Evolutionary conservation across 1,140 invertebrate genomes (phyloP), one percentile per base, ranked within the genome.

Genomic region (Pteromalus puparum): DNA sequence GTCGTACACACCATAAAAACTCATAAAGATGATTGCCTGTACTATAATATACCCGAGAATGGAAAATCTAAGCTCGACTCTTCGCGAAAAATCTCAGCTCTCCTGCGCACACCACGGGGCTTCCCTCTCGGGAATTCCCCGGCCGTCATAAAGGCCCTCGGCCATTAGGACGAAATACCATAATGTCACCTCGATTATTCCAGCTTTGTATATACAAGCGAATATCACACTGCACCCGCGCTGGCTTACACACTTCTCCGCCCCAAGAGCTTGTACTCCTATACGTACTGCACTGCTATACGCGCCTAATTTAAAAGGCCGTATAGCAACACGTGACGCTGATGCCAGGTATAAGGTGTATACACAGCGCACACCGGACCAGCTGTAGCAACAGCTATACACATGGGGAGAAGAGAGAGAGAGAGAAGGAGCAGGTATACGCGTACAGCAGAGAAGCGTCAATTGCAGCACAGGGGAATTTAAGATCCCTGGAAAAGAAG

Each of bases 401-500:
- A 53, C 1, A 5, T 13, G 1, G 0, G 12, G 48, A 12, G 13
- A 18, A 53, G 48, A 15, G 48, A 10, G 10, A 10, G 46, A 48
- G 46, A 48, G 46, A 2, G 18, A n/a, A n/a, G n/a, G n/a, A n/a
- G 48, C 53, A 61, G 53, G 53, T 61, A 61, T 61, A 15, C 18
- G 53, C 53, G 53, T 3, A n/a, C 21, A n/a, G n/a, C n/a, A n/a
- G 4, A 61, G 53, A 61, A 61, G 53, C 53, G 53, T 61, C 53
- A 61, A 61, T 61, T 61, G 53, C 53, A 61, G 6, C 21, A n/a
- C 53, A 7, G 21, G 53, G 18, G 53, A 61, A 61, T 61, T 61
- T 61, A 61, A 61, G 80, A 81, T 81, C 80, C 80, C 21, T 81
- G 70, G 80, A 73, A 81, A 61, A 34, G 46, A 34, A 46, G 28